phyloP scores from a whole-genome alignment of 2,113 vertebrate species.

The Bothrops jararaca region DNA sequence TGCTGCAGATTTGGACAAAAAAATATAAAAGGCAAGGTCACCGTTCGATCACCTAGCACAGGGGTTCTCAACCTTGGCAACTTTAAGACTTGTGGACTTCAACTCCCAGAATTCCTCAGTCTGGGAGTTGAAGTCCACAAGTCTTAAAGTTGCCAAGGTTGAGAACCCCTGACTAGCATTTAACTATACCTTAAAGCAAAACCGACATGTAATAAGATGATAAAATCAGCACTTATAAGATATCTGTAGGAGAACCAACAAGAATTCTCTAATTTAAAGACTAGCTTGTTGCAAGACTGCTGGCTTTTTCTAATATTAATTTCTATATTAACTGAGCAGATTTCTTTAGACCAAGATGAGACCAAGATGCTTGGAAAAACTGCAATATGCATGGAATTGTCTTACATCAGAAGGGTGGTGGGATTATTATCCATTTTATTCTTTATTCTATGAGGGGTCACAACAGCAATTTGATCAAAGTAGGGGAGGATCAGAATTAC shows the following conservation, averaged over 20 bases:
- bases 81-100: too few species aligned
- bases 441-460: background rate
- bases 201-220: background rate
- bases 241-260: too few species aligned
- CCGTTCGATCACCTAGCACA: background rate
- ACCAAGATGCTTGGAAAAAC: background rate
- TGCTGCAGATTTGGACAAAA: background rate
- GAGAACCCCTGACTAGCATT: too few species aligned
- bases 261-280: background rate
- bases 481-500: background rate
- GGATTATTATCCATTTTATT: background rate
- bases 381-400: background rate
- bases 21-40: background rate
- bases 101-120: too few species aligned
- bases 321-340: background rate
- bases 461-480: background rate
- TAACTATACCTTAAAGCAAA: background rate
- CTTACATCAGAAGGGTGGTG: background rate
- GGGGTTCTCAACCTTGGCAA: too few species aligned
- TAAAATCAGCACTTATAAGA: background rate
- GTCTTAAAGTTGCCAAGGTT: too few species aligned
- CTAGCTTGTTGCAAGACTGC: background rate
- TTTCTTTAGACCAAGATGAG: background rate
- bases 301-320: background rate
- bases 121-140: too few species aligned